Evolutionary conservation across 1,140 invertebrate species (phyloP).

Genomic region (Chrysopa pallens): DNA sequence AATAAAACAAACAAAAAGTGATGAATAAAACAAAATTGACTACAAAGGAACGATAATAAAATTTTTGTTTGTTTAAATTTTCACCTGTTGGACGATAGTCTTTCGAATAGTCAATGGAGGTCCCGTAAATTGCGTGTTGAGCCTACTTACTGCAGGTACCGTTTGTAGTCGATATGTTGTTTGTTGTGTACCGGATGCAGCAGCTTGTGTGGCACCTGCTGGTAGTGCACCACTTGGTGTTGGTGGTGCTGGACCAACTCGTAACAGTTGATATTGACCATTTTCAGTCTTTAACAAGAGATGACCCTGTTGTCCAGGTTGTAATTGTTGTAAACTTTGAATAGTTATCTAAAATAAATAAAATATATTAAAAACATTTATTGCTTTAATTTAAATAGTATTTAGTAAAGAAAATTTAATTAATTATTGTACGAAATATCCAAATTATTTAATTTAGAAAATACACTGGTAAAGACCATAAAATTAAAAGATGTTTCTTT

Average conservation of each 20-base stretch:
- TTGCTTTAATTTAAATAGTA: no score
- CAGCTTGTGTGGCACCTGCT: conserved; percentile 34
- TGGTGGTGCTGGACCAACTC: conserved; percentile 57
- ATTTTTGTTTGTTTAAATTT: conserved; percentile 4
- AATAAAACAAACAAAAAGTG: conserved; percentile 3
- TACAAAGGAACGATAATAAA: conserved; percentile 9
- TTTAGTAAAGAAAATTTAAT: no score
- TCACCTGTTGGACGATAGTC: conserved; percentile 24
- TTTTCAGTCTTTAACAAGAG: conserved; percentile 87
- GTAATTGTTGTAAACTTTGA: conserved; percentile 64
- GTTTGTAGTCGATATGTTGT: conserved; percentile 33
- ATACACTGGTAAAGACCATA: no score
- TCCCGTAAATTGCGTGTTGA: conserved; percentile 35
- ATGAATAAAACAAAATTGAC: conserved; percentile 3
- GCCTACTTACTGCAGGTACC: conserved; percentile 33
- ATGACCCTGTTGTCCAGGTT: conserved; percentile 66
- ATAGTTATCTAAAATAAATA: conserved; percentile 45
- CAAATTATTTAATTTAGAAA: no score
- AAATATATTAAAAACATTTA: no score
- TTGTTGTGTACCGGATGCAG: conserved; percentile 16
- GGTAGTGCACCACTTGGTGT: conserved; percentile 36
- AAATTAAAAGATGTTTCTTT: no score
- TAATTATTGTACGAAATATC: no score
- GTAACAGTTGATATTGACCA: conserved; percentile 80
- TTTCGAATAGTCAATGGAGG: conserved; percentile 38